phyloP scores from a whole-genome alignment of 2,888 invertebrate species.

The Mycalesis mineus region DNA sequence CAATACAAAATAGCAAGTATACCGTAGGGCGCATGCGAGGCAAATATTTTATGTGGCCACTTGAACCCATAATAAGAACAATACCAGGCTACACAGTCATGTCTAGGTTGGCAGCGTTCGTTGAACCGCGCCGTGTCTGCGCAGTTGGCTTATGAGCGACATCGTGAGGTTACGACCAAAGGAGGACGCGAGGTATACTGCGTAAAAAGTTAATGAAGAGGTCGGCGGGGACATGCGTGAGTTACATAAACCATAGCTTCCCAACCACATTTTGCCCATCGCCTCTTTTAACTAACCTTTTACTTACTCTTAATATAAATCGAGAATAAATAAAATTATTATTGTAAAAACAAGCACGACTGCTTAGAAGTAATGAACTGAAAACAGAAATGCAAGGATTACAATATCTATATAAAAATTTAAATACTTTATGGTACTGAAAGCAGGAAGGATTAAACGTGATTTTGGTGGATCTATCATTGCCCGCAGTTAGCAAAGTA shows the following conservation, averaged over 20 bases:
- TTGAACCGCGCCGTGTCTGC: constrained; percentile 37
- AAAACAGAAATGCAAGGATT: too few relatives aligned
- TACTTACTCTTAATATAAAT: too few relatives aligned
- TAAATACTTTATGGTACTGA: too few relatives aligned
- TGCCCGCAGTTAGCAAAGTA: too few relatives aligned
- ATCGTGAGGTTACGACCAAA: constrained; percentile 38
- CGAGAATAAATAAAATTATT: too few relatives aligned
- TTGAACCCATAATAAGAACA: constrained; percentile 16
- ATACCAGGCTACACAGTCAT: constrained; percentile 25
- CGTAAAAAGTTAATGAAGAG: constrained; percentile 43
- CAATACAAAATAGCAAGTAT: not conserved
- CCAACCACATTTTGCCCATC: too few relatives aligned
- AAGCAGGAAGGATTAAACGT: too few relatives aligned
- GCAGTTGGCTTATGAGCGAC: constrained; percentile 31
- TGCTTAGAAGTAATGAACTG: too few relatives aligned
- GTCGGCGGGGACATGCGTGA: constrained; percentile 39
- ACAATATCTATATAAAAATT: too few relatives aligned
- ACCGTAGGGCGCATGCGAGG: not conserved
- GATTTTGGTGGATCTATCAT: too few relatives aligned
- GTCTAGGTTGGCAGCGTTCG: constrained; percentile 34
- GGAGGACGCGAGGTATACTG: constrained; percentile 37
- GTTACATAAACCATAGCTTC: not conserved
- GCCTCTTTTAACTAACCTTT: too few relatives aligned
- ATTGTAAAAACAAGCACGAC: too few relatives aligned
- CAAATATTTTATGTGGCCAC: constrained; percentile 10